These are phyloP conservation scores for Cavia porcellus DNA, from an alignment of 2,113 vertebrate genomes.

Conservation along the genomic window DNA sequence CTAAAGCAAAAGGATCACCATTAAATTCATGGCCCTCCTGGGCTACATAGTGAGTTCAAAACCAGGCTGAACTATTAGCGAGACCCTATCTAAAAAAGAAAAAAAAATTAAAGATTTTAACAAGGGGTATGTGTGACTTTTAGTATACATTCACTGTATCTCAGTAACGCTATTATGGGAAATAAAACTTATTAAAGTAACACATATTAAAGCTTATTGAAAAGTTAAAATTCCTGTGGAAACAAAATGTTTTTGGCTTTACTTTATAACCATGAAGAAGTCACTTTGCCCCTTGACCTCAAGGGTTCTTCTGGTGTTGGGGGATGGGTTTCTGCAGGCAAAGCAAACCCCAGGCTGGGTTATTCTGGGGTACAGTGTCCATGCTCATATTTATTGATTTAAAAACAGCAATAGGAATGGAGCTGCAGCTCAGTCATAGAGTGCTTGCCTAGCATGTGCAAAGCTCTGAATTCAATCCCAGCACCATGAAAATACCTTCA, in stretches of 20 bases:
- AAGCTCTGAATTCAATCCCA: not conserved
- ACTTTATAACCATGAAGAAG: not conserved
- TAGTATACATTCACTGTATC: not conserved
- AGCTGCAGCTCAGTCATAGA: not conserved
- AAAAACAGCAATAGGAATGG: not conserved
- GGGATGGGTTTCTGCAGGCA: not conserved
- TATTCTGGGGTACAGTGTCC: not conserved
- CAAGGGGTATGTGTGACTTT: not conserved
- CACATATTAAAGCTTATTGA: not conserved
- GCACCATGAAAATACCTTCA: not conserved
- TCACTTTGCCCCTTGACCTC: not conserved
- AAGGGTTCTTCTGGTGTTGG: not conserved
- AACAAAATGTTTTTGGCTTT: not conserved
- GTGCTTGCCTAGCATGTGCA: not conserved
- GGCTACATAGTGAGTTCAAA: no score
- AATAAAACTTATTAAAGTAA: not conserved
- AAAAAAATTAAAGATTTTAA: not conserved
- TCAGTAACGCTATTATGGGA: constrained; percentile 13
- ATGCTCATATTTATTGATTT: not conserved
- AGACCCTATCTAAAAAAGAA: not conserved
- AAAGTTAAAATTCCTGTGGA: constrained; percentile 14
- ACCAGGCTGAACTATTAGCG: not conserved
- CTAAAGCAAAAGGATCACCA: not conserved
- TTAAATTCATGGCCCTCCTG: not conserved
- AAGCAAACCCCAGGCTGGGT: not conserved